A percentile compares a stretch with the other conserved stretches of the same genome.
phyloP scores from a whole-genome alignment of 1,140 invertebrate species.

The Periplaneta americana region DNA sequence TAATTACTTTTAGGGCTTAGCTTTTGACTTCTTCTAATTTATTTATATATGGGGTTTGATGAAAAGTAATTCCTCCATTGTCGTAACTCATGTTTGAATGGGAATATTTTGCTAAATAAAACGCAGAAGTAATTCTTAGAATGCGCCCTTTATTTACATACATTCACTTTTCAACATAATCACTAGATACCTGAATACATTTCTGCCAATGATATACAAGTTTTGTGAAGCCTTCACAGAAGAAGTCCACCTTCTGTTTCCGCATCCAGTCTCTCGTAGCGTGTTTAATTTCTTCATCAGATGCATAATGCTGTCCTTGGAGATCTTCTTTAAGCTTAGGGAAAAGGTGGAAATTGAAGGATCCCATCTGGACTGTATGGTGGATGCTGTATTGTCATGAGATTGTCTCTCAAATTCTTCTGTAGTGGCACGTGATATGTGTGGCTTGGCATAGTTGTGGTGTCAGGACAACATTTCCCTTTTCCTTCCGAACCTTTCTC shows the following conservation, averaged over 20 bases:
- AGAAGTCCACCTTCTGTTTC: not conserved
- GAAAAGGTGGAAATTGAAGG: not conserved
- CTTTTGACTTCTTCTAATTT: no score
- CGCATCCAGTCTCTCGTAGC: not conserved
- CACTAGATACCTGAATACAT: not conserved
- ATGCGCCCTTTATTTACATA: not conserved
- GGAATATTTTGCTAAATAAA: no score
- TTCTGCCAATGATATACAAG: not conserved
- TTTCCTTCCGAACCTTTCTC: no score
- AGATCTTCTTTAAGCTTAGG: not conserved
- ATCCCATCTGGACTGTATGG: not conserved
- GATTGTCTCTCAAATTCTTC: no score
- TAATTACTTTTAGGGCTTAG: no score
- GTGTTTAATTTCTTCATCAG: not conserved
- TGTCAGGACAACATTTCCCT: not conserved
- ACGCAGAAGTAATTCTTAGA: no score
- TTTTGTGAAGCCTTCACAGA: not conserved
- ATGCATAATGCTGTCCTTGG: not conserved
- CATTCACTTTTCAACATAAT: not conserved
- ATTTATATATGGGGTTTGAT: no score
- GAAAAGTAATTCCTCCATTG: no score
- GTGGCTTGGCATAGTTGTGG: not conserved
- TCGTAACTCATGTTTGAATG: no score
- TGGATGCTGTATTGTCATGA: not conserved
- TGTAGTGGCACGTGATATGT: no score